Evolutionary conservation across 2,113 vertebrate species (phyloP).

Genomic region (Tenrec ecaudatus): DNA sequence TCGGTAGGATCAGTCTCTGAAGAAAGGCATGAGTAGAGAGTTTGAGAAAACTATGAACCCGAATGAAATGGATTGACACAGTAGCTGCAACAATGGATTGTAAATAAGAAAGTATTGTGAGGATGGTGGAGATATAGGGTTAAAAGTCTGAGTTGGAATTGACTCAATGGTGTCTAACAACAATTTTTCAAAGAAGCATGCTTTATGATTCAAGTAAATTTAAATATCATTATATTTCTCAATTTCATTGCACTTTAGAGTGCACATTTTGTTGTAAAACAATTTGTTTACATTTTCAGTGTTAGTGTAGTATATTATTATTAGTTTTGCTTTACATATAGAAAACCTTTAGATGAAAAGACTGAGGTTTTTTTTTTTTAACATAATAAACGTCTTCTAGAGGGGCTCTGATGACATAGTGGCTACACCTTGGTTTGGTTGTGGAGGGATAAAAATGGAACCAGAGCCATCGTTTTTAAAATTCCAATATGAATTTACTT

Average conservation of each 20-base stretch:
- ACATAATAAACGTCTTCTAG: not conserved
- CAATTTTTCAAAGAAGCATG: not conserved
- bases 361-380: not conserved
- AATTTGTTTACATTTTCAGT: not conserved
- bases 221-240: not conserved
- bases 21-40: not conserved
- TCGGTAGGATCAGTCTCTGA: not conserved
- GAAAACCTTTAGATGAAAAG: not conserved
- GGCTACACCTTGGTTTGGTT: no score
- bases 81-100: not conserved
- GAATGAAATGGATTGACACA: not conserved
- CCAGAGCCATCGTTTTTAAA: not conserved
- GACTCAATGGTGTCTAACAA: not conserved
- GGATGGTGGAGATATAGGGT: not conserved
- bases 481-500: not conserved
- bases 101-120: not conserved
- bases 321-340: not conserved
- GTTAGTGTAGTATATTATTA: not conserved
- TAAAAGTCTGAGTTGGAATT: not conserved
- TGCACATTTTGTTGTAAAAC: not conserved
- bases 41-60: not conserved
- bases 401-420: not conserved
- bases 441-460: not conserved
- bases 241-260: not conserved
- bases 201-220: conserved; percentile 7